Base-by-base conservation (phyloP, 2,797 vertebrate species). In the Channa striata region DNA sequence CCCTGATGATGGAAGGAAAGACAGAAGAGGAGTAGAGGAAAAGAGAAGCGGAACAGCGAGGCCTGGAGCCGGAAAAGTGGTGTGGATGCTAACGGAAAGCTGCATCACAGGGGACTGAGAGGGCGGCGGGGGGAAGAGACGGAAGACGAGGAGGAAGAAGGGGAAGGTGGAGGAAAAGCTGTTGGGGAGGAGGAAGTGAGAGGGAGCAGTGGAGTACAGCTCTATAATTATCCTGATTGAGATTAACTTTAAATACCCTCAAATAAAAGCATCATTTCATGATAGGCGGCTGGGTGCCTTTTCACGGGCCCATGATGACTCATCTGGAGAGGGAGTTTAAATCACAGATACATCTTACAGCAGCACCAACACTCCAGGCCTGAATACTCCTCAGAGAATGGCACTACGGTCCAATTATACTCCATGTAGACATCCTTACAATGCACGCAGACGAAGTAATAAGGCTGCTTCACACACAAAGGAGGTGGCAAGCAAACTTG, bases 161-260 rank as follows among this genome's bases (percentile, higher is more conserved):
- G 59, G 54, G 60, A 65, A 53, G 78, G 58, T 56, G 62, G 68
- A 77, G 77, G 78, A 72, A 71, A 67, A 81, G 81, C 81, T 80
- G 68, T 68, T 54, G 74, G 75, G 80, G 68, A 47, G 39, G 57
- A 25, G 61, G 82, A 68, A 77, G 83, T 67, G 57, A 84, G 65
- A 76, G 60, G 85, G 83, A 83, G 72, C 79, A 83, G 54, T 82
- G 72, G 76, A 88, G 87, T 85, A 80, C 59, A 77, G 80, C 69
- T 78, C 87, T 85, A 86, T 91, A 89, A 91, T 93, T 92, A 92
- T 89, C 87, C 77, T 87, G 91, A 91, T 92, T 91, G 89, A 94
- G 89, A 93, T 93, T 94, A 93, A 92, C 89, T 93, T 90, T 89
- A 89, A 94, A 93, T 91, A 90, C 90, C 89, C 87, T 85, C 50